A percentile compares a stretch with the other conserved stretches of the same genome.
Evolutionary conservation across 2,113 vertebrate genomes (phyloP).

Genomic region (Daubentonia madagascariensis): DNA sequence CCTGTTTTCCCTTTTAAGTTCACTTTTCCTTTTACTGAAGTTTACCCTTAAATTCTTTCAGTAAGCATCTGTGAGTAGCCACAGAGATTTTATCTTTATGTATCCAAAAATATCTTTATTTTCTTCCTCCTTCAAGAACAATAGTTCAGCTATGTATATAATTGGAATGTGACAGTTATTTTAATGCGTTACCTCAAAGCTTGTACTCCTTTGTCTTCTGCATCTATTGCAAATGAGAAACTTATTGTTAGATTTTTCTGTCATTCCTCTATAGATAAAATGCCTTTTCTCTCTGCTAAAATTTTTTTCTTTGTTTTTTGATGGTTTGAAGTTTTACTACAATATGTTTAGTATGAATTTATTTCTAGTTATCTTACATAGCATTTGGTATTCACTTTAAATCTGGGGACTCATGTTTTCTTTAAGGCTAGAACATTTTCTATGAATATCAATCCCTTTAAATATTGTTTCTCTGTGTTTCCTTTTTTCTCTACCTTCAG

Average conservation of each 20-base stretch:
- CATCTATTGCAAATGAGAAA: not conserved
- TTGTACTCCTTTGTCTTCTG: not conserved
- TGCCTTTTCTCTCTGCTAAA: not conserved
- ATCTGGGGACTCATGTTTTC: not conserved
- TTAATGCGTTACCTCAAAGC: not conserved
- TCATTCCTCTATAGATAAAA: not conserved
- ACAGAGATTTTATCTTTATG: not conserved
- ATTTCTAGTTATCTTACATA: not conserved
- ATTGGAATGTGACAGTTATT: not conserved
- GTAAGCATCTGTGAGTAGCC: not conserved
- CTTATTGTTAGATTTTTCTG: not conserved
- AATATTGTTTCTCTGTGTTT: not conserved
- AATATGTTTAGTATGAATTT: not conserved
- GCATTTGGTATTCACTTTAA: not conserved
- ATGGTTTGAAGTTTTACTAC: not conserved
- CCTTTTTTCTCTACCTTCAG: not conserved
- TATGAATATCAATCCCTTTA: not conserved
- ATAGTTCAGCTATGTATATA: not conserved
- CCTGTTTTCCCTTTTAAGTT: not conserved
- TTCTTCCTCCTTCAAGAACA: not conserved
- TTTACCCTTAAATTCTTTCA: not conserved
- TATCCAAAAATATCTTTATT: not conserved
- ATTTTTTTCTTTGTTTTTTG: not conserved
- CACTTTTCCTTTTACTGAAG: not conserved
- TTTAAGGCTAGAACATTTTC: not conserved